Base-by-base conservation (phyloP, 2,888 invertebrate genomes). In the Seira sanloemensis region DNA sequence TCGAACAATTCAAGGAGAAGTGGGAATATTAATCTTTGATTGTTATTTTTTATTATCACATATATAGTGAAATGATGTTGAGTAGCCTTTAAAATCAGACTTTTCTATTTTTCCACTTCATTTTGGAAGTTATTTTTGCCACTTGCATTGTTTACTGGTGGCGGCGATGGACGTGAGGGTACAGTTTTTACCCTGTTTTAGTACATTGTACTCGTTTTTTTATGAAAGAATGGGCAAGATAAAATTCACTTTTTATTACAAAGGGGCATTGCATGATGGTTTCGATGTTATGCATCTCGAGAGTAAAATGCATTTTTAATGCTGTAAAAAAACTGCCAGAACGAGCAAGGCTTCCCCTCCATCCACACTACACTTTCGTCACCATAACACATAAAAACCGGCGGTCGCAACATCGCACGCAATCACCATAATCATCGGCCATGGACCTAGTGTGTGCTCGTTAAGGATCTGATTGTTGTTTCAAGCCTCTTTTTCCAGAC, bases 1-100 rank as follows among this genome's bases (percentile, higher is more conserved):
- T 78, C 76, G 81, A 82, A 82, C 81, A 77, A 82, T 82, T 77
- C 72, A 77, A 77, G 82, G 72, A 46, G 81, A 76, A 77, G 18
- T 21, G 23, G 7, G n/a, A 79, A 82, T 77, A 65, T 46, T 77
- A 77, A 73, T 82, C 77, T 82, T 82, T 80, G 80, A 80, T 80
- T 66, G 65, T 69, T 46, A 73, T 68, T 68, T 67, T 74, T 80
- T 21, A 73, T 37, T 37, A 7, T 37, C 37, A 37, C 4, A 37
- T 37, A 37, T 37, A 4, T 7, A 37, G 12, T 37, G 19, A 19
- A 7, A 66, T 66, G n/a, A 18, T 58, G 5, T 46, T 46, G 12
- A 46, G 5, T 9, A 12, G 12, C 12, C 12, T 46, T 46, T 46
- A 46, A 46, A 46, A 46, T 12, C 12, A 46, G 16, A 58, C 19